Percentiles rank a stretch among this genome's conserved stretches.
phyloP scores from a whole-genome alignment of 2,797 vertebrate genomes.

The Schizothorax lantsangensis region DNA sequence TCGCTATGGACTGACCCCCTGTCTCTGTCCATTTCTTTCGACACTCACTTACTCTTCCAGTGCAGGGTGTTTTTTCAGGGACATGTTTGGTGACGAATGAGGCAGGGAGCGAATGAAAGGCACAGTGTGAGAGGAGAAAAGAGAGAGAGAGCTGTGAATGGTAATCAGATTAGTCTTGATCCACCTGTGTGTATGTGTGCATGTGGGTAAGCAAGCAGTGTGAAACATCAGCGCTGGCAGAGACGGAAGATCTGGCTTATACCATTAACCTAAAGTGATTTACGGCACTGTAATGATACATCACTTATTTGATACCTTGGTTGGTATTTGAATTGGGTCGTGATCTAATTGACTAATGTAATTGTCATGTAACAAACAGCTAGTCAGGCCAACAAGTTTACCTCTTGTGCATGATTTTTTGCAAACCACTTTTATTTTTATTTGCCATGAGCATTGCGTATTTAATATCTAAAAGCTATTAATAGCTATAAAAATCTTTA shows the following conservation, averaged over 20 bases:
- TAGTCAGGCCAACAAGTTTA: background rate
- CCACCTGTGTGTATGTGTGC: constrained; percentile 59
- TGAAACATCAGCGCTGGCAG: constrained; percentile 28
- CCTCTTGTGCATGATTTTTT: background rate
- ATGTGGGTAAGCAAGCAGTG: constrained; percentile 29
- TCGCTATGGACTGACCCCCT: constrained; percentile 66
- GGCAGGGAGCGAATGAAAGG: constrained; percentile 31
- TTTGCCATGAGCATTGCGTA: too few species aligned
- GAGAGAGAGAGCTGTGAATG: constrained; percentile 59
- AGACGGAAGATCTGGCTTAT: constrained; percentile 22
- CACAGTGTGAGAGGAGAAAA: constrained; percentile 43
- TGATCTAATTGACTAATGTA: background rate
- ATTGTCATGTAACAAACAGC: background rate
- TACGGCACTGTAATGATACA: background rate
- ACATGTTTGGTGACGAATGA: constrained; percentile 56
- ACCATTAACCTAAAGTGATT: constrained; percentile 32
- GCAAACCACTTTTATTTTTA: background rate
- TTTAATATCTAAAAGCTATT: background rate
- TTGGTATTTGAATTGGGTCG: background rate
- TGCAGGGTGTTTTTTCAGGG: constrained; percentile 42
- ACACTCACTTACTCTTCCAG: constrained; percentile 28
- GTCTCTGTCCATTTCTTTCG: constrained; percentile 66
- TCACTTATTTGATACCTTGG: constrained; percentile 9
- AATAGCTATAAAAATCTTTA: background rate
- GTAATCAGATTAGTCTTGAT: constrained; percentile 70